Base-by-base conservation (phyloP, 1,140 invertebrate species). In the Magallana angulata region DNA sequence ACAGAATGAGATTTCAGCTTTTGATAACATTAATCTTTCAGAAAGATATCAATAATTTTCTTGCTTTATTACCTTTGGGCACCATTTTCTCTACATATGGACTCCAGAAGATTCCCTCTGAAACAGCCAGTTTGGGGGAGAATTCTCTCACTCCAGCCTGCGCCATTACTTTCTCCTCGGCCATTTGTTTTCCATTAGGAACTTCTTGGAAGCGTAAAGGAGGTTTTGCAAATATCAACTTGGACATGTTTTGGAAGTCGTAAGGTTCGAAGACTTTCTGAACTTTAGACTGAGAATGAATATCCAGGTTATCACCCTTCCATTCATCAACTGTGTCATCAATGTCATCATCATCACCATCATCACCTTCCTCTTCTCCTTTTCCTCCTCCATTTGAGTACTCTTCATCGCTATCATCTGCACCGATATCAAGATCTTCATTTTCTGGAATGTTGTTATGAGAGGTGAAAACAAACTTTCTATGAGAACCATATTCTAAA, bases 121-220 rank as follows among this genome's bases (percentile, higher is more conserved):
- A 76, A 3, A 76, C 68, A 3, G 68, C 68, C 3, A 7, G 68
- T 24, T 76, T 76, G 8, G 24, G 24, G 12, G 24, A 76, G 68
- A 36, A 30, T 76, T 76, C 24, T 30, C 11, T 76, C 68, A 18
- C 24, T 30, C 36, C 68, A 30, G 68, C 24, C 8, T 24, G 18
- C 1, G 68, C 68, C 24, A 76, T 76, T 30, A 48, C 68, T 62
- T 12, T 62, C 60, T 62, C 60, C 30, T 24, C 68, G 0, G 24
- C 18, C 68, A 76, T 76, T 76, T 76, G 68, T 76, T 76, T 76
- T 30, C 68, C 68, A 76, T 76, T 76, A 30, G 68, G 68, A 76
- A 76, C 24, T 76, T 76, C 68, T 76, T 76, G 68, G 68, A 76
- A 76, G 18, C 68, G 68, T 30, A 76, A 30, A 76, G 68, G 68